Evolutionary conservation across 2,797 vertebrate species (phyloP).

Genomic region (Knipowitschia caucasica): DNA sequence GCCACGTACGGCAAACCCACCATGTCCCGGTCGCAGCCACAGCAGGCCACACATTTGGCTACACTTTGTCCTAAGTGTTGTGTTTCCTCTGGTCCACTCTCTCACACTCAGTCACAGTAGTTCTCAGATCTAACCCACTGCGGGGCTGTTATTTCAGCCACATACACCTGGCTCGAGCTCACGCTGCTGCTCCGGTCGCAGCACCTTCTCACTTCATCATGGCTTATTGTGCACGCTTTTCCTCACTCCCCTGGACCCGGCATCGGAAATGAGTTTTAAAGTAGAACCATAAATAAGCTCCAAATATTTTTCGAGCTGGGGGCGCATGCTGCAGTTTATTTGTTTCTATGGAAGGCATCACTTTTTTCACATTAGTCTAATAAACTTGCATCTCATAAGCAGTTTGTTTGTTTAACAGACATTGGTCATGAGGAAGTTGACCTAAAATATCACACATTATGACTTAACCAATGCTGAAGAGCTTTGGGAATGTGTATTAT

Average conservation of each 20-base stretch:
- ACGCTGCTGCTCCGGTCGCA: constrained; percentile 61
- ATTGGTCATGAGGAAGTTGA: constrained; percentile 22
- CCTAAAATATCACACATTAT: constrained; percentile 39
- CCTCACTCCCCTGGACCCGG: constrained; percentile 25
- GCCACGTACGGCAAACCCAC: background rate
- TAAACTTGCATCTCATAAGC: background rate
- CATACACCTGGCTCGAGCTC: constrained; percentile 52
- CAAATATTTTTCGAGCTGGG: constrained; percentile 4
- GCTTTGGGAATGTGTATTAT: too few relatives aligned
- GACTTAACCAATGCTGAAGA: constrained; percentile 48
- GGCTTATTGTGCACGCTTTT: constrained; percentile 47
- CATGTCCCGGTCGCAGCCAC: background rate
- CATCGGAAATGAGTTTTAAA: constrained; percentile 57
- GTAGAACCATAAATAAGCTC: constrained; percentile 11
- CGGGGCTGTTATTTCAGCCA: constrained; percentile 47
- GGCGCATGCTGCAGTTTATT: constrained; percentile 2
- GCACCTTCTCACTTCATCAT: constrained; percentile 45
- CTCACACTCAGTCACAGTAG: constrained; percentile 11
- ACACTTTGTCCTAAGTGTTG: constrained; percentile 3
- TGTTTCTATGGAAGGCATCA: constrained; percentile 8
- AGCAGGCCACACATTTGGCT: constrained; percentile 8
- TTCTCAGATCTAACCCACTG: constrained; percentile 33
- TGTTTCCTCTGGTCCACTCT: constrained; percentile 20
- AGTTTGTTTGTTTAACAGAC: constrained; percentile 27
- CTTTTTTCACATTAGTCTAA: constrained; percentile 14